A percentile compares a stretch with the other conserved stretches of the same genome.
These are phyloP conservation scores for Epizoanthus stellaris DNA, from an alignment of 92 coral and sea anemone genomes.

Conservation along the genomic window DNA sequence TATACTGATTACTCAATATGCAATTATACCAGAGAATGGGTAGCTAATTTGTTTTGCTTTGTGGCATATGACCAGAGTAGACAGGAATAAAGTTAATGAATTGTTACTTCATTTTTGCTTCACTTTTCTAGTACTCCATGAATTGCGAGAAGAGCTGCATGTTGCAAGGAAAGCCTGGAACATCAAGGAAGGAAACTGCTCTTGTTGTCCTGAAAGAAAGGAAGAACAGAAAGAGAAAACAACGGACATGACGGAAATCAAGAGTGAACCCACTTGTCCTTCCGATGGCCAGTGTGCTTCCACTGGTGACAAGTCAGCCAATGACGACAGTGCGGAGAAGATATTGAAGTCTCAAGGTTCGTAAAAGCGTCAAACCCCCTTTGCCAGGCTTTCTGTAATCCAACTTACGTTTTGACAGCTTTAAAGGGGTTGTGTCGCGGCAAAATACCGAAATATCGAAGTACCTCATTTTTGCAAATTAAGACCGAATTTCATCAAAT, in stretches of 20 bases:
- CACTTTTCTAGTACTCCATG: slow-evolving; percentile 68
- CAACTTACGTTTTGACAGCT: not conserved
- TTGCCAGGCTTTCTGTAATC: not conserved
- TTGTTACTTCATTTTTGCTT: too few species aligned
- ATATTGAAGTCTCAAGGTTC: slow-evolving; percentile 1
- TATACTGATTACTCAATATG: not conserved
- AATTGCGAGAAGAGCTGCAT: slow-evolving; percentile 86
- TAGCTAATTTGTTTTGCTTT: too few species aligned
- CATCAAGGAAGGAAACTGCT: slow-evolving; percentile 68
- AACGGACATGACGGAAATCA: not conserved
- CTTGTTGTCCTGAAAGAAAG: slow-evolving; percentile 62
- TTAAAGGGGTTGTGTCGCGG: too few species aligned
- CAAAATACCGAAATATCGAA: too few species aligned
- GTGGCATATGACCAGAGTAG: too few species aligned
- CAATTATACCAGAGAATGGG: not conserved
- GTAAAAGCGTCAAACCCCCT: not conserved
- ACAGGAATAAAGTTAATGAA: too few species aligned
- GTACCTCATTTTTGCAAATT: too few species aligned
- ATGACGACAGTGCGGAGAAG: not conserved
- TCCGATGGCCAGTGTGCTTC: not conserved
- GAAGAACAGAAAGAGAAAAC: slow-evolving; percentile 1
- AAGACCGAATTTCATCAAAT: too few species aligned
- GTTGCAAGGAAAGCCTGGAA: slow-evolving; percentile 75
- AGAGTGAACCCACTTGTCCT: not conserved
- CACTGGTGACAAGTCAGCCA: slow-evolving; percentile 12